Base-by-base conservation (phyloP, 2,888 invertebrate species). In the Noctua comes region DNA sequence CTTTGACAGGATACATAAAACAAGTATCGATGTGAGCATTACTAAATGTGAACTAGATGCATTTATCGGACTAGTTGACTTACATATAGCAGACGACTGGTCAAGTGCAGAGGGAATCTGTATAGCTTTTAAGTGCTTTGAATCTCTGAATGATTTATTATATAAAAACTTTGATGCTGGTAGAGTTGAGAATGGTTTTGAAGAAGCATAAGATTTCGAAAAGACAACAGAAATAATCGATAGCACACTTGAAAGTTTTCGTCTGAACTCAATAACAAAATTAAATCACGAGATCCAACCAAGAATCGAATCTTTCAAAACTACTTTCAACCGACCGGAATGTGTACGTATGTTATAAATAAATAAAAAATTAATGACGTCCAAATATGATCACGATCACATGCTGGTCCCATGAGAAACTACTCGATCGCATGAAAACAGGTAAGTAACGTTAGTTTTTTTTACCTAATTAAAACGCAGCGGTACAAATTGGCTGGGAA, bases 401-500 rank as follows among this genome's bases (percentile, higher is more conserved):
- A 79, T 77, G 77, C 82, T 57, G 80, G 77, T 73, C 68, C 73
- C 83, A 88, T 80, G 86, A 88, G 88, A 83, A 88, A 85, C 84
- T 76, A 73, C 82, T 81, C 77, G 68, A 71, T 71, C 79, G 75
- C 71, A 83, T 81, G 68, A 68, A 86, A 88, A 85, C 86, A 79
- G 77, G 86, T 77, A 85, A 80, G 79, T 79, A 77, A 79, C 82
- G 84, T 83, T 76, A 79, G 79, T 83, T 87, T 87, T 86, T 88
- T 88, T 86, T 80, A 80, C 74, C 77, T 88, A 86, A 89, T 90
- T 89, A 90, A 87, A 86, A 83, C 77, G 68, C 77, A 79, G 72
- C 76, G 72, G 81, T 79, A 88, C 88, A 91, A 88, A 91, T 89
- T 88, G 87, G 77, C 77, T 88, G 85, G 81, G 84, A 86, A 89